A percentile compares a stretch with the other conserved stretches of the same genome.
phyloP scores from a whole-genome alignment of 2,113 vertebrate genomes.

The Cichladusa arquata region DNA sequence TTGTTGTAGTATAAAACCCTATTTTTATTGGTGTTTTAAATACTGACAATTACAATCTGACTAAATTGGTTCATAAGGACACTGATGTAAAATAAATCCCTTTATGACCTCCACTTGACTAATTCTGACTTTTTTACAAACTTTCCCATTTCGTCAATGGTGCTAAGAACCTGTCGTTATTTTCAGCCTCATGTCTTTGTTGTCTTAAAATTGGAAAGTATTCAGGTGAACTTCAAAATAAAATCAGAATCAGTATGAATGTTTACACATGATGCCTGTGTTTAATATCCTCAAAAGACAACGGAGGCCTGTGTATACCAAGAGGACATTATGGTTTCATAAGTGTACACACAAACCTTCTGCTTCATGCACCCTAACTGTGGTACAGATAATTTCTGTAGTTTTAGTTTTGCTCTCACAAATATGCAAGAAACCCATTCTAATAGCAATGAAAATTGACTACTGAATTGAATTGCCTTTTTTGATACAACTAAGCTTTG shows the following conservation, averaged over 20 bases:
- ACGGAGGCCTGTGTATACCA: background rate
- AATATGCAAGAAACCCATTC: background rate
- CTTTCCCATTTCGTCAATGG: background rate
- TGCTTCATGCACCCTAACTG: background rate
- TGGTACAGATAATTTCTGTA: background rate
- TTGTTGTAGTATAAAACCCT: background rate
- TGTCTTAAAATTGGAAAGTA: background rate
- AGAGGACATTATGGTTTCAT: background rate
- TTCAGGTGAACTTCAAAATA: background rate
- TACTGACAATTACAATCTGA: background rate
- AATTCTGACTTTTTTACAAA: background rate
- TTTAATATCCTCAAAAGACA: background rate
- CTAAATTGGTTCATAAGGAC: background rate
- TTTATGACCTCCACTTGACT: background rate
- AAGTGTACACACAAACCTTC: background rate
- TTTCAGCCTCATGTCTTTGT: background rate
- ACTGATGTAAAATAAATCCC: background rate
- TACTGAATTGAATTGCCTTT: background rate
- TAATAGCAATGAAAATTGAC: background rate
- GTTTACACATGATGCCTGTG: background rate
- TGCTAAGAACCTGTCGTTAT: background rate
- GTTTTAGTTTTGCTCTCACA: background rate
- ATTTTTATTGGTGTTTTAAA: background rate
- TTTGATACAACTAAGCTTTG: background rate
- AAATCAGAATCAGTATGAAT: background rate